Evolutionary conservation across 2,113 vertebrate genomes (phyloP).

Genomic region (Ploceus nigricollis): DNA sequence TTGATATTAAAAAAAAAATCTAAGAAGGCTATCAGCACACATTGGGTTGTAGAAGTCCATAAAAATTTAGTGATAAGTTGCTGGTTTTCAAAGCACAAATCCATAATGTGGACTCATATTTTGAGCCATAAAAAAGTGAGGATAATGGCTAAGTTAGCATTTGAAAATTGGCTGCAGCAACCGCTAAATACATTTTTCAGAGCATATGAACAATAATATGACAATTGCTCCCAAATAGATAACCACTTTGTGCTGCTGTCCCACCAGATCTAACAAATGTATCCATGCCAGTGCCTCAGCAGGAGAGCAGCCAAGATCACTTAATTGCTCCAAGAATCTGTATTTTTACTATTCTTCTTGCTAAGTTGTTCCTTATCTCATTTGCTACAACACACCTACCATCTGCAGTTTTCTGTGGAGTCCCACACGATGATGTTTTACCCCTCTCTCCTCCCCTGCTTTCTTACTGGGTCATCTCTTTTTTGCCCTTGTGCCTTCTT

Average conservation of each 20-base stretch:
- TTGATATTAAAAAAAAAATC: not conserved
- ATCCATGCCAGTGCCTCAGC: not conserved
- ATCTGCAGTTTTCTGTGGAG: not conserved
- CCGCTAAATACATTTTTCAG: conserved; percentile 5
- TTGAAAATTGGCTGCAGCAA: conserved; percentile 28
- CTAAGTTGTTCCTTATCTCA: not conserved
- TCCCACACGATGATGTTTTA: not conserved
- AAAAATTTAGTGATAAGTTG: not conserved
- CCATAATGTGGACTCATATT: not conserved
- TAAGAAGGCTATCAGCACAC: not conserved
- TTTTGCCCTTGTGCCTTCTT: not conserved
- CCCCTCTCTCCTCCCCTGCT: not conserved
- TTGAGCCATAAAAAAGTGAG: conserved; percentile 19
- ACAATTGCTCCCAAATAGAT: not conserved
- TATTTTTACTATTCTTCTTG: not conserved
- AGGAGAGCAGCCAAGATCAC: not conserved
- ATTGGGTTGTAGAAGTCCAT: not conserved
- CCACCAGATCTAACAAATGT: not conserved
- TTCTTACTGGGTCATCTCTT: not conserved
- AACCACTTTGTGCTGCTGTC: not conserved
- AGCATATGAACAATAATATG: conserved; percentile 3
- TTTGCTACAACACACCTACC: not conserved
- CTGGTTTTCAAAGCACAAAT: conserved; percentile 28
- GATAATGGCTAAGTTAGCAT: conserved; percentile 27
- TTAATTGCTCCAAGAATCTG: not conserved